These are phyloP conservation scores for Xenotilapia flavipinnis DNA, from an alignment of 2,113 vertebrate genomes.

Conservation along the genomic window DNA sequence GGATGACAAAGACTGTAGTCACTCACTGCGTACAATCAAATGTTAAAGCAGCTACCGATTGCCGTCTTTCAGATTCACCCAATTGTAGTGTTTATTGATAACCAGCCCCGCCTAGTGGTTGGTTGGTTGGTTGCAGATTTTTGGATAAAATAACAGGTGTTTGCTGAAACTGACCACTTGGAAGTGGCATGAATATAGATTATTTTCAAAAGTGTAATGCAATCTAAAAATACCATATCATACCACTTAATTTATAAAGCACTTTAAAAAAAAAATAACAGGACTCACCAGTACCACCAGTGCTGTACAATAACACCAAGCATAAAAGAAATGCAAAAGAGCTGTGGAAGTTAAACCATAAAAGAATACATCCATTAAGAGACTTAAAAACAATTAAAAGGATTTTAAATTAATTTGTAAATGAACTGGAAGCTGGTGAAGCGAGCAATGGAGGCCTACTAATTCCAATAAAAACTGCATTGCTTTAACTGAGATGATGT, in stretches of 20 bases:
- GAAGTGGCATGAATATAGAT: not conserved
- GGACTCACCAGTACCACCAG: not conserved
- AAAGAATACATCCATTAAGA: not conserved
- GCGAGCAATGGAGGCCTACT: not conserved
- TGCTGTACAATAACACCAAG: not conserved
- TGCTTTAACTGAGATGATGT: not conserved
- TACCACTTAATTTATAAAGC: not conserved
- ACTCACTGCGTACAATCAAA: not conserved
- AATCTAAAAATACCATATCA: not conserved
- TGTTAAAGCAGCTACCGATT: not conserved
- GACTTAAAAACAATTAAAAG: not conserved
- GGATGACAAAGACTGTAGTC: not conserved
- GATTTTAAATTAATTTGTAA: not conserved
- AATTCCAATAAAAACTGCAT: not conserved
- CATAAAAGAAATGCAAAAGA: not conserved
- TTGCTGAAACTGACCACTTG: not conserved
- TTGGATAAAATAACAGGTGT: slow-evolving; percentile 10
- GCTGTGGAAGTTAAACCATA: not conserved
- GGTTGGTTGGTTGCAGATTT: not conserved
- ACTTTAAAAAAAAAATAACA: not conserved
- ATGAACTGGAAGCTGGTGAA: not conserved
- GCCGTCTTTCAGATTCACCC: not conserved
- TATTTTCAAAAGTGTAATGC: not conserved
- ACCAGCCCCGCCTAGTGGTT: slow-evolving; percentile 66
- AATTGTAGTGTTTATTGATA: slow-evolving; percentile 23